These are phyloP conservation scores for Tetraneura akinire DNA, from an alignment of 1,140 invertebrate species.

Conservation along the genomic window DNA sequence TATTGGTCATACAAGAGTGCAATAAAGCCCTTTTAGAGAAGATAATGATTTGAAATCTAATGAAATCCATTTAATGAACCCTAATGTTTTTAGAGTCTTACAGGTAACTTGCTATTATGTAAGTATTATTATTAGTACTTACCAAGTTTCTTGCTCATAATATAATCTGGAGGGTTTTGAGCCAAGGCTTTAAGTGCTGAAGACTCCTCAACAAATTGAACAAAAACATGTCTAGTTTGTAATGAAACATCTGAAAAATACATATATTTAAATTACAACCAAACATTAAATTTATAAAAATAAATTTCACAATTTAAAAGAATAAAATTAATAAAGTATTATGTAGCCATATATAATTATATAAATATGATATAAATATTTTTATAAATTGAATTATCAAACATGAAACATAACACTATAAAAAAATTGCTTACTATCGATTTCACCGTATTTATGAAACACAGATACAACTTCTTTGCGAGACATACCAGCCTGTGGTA, in stretches of 20 bases:
- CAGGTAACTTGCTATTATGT: too few species aligned
- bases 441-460: slow-evolving; percentile 73
- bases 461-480: slow-evolving; percentile 63
- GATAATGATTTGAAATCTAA: neutral
- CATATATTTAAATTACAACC: neutral
- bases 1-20: neutral
- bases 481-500: slow-evolving; percentile 52
- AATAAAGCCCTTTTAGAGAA: neutral
- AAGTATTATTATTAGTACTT: slow-evolving; percentile 54
- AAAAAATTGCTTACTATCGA: slow-evolving; percentile 58
- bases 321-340: neutral
- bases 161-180: slow-evolving; percentile 68
- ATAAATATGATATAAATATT: too few species aligned
- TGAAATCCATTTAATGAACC: neutral
- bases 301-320: neutral
- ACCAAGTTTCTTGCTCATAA: slow-evolving; percentile 71
- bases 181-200: slow-evolving; percentile 73
- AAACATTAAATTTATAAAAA: neutral
- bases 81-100: too few species aligned
- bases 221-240: slow-evolving; percentile 80
- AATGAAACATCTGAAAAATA: slow-evolving; percentile 68
- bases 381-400: neutral
- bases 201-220: slow-evolving; percentile 77
- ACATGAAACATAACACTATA: neutral
- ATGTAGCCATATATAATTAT: too few species aligned